Percentiles rank a stretch among this genome's conserved stretches.
These are phyloP conservation scores for Gyps fulvus DNA, from an alignment of 2,113 vertebrate species.

Conservation along the genomic window DNA sequence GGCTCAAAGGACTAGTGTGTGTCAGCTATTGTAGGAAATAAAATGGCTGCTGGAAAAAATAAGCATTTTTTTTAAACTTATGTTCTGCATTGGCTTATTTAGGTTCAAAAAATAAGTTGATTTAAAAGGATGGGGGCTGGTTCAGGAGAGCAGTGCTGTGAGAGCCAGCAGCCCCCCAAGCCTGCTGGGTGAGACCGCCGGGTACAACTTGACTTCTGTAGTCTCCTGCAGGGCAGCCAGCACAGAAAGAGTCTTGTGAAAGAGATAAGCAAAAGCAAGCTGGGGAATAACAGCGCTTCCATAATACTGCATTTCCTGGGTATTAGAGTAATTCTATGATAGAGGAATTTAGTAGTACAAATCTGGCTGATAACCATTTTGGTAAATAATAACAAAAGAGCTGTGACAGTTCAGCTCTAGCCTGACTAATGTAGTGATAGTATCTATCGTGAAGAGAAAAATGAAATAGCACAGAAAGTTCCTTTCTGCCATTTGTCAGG, in stretches of 20 bases:
- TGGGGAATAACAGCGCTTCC: not conserved
- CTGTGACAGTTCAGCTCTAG: not conserved
- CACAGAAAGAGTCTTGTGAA: not conserved
- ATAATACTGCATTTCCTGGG: not conserved
- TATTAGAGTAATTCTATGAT: not conserved
- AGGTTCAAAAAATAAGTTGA: not conserved
- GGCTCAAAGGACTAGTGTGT: not conserved
- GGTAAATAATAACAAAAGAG: constrained; percentile 18
- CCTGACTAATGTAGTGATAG: not conserved
- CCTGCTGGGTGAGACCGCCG: not conserved
- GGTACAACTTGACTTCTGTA: not conserved
- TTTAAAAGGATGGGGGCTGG: not conserved
- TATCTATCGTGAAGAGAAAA: not conserved
- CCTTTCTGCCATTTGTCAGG: not conserved
- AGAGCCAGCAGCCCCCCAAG: not conserved
- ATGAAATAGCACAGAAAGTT: not conserved
- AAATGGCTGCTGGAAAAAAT: not conserved
- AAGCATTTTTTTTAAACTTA: not conserved
- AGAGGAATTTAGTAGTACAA: not conserved
- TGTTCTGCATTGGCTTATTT: not conserved
- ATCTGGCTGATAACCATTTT: not conserved
- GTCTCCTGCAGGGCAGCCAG: not conserved
- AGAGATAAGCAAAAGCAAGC: not conserved
- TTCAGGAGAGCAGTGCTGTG: not conserved
- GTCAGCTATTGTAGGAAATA: not conserved